Evolutionary conservation across 2,888 invertebrate genomes (phyloP), one percentile per base, ranked within the genome.

Genomic region (Trichogramma dendrolimi): DNA sequence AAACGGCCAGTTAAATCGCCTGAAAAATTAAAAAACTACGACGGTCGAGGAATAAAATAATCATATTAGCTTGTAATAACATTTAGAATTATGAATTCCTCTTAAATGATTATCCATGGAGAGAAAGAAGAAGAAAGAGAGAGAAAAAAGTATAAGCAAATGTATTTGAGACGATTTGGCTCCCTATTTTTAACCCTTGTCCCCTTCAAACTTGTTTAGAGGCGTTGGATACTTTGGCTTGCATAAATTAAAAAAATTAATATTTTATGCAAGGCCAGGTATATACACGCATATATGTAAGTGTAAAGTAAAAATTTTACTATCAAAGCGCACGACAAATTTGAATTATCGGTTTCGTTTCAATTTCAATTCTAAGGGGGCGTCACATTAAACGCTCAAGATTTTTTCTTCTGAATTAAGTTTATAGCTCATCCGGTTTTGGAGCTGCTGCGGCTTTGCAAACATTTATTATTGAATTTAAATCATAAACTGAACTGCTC

Each of bases 291-390:
- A 27, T 27, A 27, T 27, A 27, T 27, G 27, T 27, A 27, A 27
- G 27, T 27, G 27, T 10, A 56, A 40, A 60, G 49, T 66, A 66
- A 63, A 66, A 62, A 60, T 55, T 63, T 50, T 59, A 63, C 50
- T 63, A 27, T 63, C 60, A 63, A 49, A 57, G 54, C 55, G 63
- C 66, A 66, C 61, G 66, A 66, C 66, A 63, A 66, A 63, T 66
- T 63, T 66, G 66, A 63, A 66, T 66, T 66, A 66, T 66, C 60
- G 66, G 66, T 63, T 63, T 63, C 60, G 66, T 66, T 63, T 61
- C 61, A 39, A 60, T 62, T 60, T 62, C n/a, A 63, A 53, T 62
- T 49, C 27, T 58, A 63, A 43, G 60, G 52, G 55, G 65, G 62
- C 60, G 62, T 62, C 65, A 55, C 53, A 57, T 61, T 57, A 46